Evolutionary conservation across 2,888 invertebrate species (phyloP), one percentile per base, ranked within the genome.

Genomic region (Drosophila mercatorum): DNA sequence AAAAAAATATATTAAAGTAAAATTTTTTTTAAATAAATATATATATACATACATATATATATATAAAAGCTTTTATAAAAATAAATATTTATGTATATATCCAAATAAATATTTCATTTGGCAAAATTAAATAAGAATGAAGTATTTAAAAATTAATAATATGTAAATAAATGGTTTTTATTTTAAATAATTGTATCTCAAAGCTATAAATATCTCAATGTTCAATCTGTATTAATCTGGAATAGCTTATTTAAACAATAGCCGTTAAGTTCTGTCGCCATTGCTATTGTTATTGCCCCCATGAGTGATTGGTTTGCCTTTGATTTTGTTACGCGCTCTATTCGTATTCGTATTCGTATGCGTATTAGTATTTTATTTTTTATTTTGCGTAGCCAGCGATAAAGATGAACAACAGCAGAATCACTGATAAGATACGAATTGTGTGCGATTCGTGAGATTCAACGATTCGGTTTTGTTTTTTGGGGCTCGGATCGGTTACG

Each of bases 371-470:
- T 52, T 66, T 51, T 61, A 3, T 53, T 63, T 78, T 57, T 70
- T 65, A 44, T 64, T 60, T 68, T 63, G 64, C 67, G 62, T 70
- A 70, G 71, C 58, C 65, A 80, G 84, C 78, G 84, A 83, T 83
- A 87, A 87, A 68, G 79, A 57, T 75, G 40, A 55, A 40, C 55
- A 71, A 66, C 62, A 62, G 26, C 56, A 80, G 66, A 87, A 87
- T 84, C 28, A 63, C 80, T 83, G 83, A 83, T 83, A 83, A 83
- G 83, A 83, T 83, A 83, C 65, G 63, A 53, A 72, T 67, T 78
- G 36, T 59, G 53, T 62, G 60, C 44, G 34, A 34, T 64, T 80
- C 56, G 43, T 44, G 36, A 22, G 28, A 44, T 57, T 57, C 22
- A 43, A 72, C 69, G 49, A 40, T 55, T 78, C 58, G 47, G 58